A percentile compares a stretch with the other conserved stretches of the same genome.
phyloP scores from a whole-genome alignment of 2,113 vertebrate genomes.

The Callocephalon fimbriatum region DNA sequence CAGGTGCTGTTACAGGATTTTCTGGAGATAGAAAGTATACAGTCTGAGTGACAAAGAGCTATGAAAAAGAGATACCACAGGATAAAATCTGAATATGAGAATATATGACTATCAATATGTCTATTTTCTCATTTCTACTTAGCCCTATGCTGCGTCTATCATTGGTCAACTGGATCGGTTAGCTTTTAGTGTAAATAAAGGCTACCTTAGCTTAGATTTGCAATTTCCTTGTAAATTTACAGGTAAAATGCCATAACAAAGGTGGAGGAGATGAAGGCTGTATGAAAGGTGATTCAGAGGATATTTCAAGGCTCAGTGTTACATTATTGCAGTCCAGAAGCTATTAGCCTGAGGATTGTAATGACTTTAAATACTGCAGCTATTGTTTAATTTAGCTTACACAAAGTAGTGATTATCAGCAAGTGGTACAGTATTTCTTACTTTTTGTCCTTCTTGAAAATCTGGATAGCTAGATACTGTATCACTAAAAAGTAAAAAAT shows the following conservation, averaged over 20 bases:
- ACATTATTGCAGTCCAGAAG: background rate
- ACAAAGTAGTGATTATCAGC: background rate
- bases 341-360: background rate
- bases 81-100: background rate
- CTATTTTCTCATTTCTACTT: background rate
- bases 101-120: background rate
- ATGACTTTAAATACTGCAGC: background rate
- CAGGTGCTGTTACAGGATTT: background rate
- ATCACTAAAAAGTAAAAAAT: background rate
- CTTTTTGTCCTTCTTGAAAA: background rate
- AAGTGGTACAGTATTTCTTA: background rate
- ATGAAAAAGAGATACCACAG: background rate
- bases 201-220: background rate
- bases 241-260: background rate
- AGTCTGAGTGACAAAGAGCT: background rate
- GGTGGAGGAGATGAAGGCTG: background rate
- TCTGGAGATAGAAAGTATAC: background rate
- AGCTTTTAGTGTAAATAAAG: background rate
- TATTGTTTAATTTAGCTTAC: background rate
- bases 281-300: background rate
- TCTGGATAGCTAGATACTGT: background rate
- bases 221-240: background rate
- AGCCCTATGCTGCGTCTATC: background rate
- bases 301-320: background rate
- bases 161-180: background rate